phyloP scores from a whole-genome alignment of 2,888 invertebrate genomes.

The Aphelenchoides bicaudatus region DNA sequence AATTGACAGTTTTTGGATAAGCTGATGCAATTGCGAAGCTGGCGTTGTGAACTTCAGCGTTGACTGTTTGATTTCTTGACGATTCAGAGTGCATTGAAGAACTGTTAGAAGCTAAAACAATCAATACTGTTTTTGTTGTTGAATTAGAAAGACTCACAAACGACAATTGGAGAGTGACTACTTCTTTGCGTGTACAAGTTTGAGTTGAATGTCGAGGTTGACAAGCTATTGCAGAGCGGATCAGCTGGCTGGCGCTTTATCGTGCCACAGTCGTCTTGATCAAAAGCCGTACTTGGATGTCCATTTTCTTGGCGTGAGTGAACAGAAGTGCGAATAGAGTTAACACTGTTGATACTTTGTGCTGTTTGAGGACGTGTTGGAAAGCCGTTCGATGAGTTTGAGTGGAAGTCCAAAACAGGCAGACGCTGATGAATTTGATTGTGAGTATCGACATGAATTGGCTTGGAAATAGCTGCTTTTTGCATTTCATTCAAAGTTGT shows the following conservation, averaged over 20 bases:
- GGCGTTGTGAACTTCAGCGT: background rate
- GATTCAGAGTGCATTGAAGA: slow-evolving; percentile 17
- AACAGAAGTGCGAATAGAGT: too few relatives aligned
- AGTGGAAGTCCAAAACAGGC: slow-evolving; percentile 11
- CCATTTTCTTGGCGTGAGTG: background rate
- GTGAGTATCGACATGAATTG: slow-evolving; percentile 16
- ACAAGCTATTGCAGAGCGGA: slow-evolving; percentile 16
- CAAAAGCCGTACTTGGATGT: slow-evolving; percentile 33
- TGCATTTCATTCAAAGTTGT: slow-evolving; percentile 1
- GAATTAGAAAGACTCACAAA: too few relatives aligned
- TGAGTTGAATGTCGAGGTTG: slow-evolving; percentile 11
- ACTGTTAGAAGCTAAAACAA: too few relatives aligned
- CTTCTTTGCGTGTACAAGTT: background rate
- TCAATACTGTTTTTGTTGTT: too few relatives aligned
- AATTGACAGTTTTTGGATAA: background rate
- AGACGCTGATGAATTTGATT: slow-evolving; percentile 2
- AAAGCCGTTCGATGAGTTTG: slow-evolving; percentile 13
- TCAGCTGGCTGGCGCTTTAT: slow-evolving; percentile 50
- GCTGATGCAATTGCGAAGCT: background rate
- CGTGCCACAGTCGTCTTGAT: slow-evolving; percentile 50
- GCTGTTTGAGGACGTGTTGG: slow-evolving; percentile 23
- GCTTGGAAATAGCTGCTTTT: slow-evolving; percentile 2
- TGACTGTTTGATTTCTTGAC: background rate
- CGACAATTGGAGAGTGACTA: background rate
- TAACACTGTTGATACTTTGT: too few relatives aligned